Evolutionary conservation across 2,888 invertebrate genomes (phyloP).

Genomic region (Tineola bisselliella): DNA sequence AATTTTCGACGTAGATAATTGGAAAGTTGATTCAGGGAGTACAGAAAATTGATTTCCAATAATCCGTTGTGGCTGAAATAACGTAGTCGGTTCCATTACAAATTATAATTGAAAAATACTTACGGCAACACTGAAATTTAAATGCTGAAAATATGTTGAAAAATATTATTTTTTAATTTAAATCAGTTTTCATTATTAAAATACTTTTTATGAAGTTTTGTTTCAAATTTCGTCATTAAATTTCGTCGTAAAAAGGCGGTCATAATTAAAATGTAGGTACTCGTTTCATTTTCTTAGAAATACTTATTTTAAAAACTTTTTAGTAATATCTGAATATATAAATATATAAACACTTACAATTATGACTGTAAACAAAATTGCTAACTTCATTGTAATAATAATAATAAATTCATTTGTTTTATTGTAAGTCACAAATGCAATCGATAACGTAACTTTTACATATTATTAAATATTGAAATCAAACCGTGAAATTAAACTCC

Average conservation of each 20-base stretch:
- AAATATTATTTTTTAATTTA: background rate
- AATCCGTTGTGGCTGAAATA: background rate
- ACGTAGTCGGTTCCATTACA: background rate
- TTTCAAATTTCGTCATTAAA: no score
- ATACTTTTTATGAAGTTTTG: no score
- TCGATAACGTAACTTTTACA: background rate
- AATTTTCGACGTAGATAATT: background rate
- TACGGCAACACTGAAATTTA: background rate
- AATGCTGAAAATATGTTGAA: background rate
- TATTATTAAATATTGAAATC: slow-evolving; percentile 14
- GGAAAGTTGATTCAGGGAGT: background rate
- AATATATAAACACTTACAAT: background rate
- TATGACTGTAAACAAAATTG: background rate
- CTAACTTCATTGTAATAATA: background rate
- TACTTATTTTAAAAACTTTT: no score
- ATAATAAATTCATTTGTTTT: background rate
- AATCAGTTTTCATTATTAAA: no score
- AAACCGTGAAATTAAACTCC: slow-evolving; percentile 16
- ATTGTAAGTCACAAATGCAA: background rate
- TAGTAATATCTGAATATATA: no score
- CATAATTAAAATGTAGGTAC: no score
- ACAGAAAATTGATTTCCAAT: background rate
- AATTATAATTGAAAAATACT: background rate
- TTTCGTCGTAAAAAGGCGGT: no score
- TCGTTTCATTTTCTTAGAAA: no score